Evolutionary conservation across 2,888 invertebrate species (phyloP).

Genomic region (Meiosimyza platycephala): DNA sequence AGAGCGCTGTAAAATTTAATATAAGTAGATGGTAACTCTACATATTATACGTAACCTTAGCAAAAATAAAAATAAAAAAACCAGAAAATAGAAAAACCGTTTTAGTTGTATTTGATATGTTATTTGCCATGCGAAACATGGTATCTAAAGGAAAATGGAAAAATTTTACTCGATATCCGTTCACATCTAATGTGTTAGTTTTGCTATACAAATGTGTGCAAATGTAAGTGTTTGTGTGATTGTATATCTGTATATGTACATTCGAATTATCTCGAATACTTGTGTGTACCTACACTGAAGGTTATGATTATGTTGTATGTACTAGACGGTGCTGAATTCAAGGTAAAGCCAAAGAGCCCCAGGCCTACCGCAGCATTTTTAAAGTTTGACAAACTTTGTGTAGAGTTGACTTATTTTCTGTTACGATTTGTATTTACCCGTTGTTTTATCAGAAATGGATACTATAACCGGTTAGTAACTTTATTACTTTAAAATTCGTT

Average conservation of each 20-base stretch:
- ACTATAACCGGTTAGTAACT: no score
- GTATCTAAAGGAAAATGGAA: constrained; percentile 12
- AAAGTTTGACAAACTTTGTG: no score
- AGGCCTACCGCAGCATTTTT: no score
- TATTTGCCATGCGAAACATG: constrained; percentile 1
- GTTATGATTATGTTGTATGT: neutral
- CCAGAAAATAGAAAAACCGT: neutral
- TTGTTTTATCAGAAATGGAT: no score
- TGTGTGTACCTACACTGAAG: neutral
- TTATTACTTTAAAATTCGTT: no score
- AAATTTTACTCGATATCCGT: constrained; percentile 14
- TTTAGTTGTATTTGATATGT: neutral
- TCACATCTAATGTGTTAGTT: constrained; percentile 12
- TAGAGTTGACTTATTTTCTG: no score
- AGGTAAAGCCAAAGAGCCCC: no score
- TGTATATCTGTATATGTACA: neutral
- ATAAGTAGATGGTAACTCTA: no score
- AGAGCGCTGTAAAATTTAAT: no score
- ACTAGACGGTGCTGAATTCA: no score
- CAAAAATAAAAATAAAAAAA: neutral
- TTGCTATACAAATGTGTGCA: neutral
- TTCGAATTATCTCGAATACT: no score
- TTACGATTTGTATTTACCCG: no score
- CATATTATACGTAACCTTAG: neutral
- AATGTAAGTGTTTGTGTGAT: neutral